Evolutionary conservation across 2,888 invertebrate species (phyloP), one percentile per base, ranked within the genome.

Genomic region (Tenthredo notha): DNA sequence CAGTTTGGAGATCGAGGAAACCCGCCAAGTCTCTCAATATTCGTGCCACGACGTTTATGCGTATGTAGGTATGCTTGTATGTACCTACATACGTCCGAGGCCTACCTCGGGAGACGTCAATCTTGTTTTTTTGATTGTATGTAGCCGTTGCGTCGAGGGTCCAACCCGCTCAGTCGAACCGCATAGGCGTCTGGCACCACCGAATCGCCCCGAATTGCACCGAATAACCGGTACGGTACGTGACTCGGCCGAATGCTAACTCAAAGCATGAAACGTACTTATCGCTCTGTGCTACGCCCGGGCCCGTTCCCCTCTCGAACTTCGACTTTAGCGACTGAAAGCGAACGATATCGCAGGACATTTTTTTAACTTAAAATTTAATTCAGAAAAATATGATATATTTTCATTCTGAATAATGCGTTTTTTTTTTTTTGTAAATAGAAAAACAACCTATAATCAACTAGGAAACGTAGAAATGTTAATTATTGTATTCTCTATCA

Each of bases 151-250:
- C 33, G 29, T 33, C 58, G 43, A 47, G 78, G 50, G 50, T 50
- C 50, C 75, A 25, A 77, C 33, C 29, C 21, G 72, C 33, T 67
- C 67, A 29, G 77, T 54, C 47, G 54, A 77, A 54, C 80, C 40
- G 21, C 80, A 29, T 40, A 21, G 80, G 21, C 61, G 61, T 29
- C 58, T 80, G 61, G 58, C 58, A 61, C 83, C 43, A 47, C 18
- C 40, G 65, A 83, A 83, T 47, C 83, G 54, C 58, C 37, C 58
- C 80, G 80, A 80, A 80, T 65, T 65, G 67, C 70, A 83, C 18
- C 83, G 83, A 83, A 83, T 83, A 70, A 83, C 83, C 83, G 67
- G 65, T 65, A 83, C 83, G 83, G 67, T 83, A 83, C 47, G 83
- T 70, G 83, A 83, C 83, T 83, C 83, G 83, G n/a, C 50, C 83